phyloP scores from a whole-genome alignment of 1,140 invertebrate genomes.

The Lepidurus apus region DNA sequence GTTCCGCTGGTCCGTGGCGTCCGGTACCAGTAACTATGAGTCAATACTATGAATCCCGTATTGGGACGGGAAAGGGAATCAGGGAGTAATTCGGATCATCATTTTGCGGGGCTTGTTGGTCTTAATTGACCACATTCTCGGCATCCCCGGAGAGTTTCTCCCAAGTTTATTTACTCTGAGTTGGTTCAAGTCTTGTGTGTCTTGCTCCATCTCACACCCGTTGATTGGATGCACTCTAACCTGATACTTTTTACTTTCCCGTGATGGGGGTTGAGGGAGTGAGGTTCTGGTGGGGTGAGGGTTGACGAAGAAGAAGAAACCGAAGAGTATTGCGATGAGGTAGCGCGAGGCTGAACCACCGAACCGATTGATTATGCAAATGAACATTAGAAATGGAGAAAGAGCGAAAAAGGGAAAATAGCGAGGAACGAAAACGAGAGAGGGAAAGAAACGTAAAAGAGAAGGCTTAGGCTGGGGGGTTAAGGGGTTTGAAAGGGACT shows the following conservation, averaged over 20 bases:
- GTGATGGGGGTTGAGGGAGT: too few relatives aligned
- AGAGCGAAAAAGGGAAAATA: neutral
- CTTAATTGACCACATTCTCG: conserved; percentile 14
- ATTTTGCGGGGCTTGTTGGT: conserved; percentile 4
- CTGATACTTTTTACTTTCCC: neutral
- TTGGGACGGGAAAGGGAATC: neutral
- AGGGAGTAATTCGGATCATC: conserved; percentile 11
- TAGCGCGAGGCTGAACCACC: neutral
- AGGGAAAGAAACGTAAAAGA: neutral
- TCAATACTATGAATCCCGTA: neutral
- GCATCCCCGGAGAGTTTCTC: neutral
- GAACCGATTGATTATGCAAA: conserved; percentile 22
- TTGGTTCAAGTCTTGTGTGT: neutral
- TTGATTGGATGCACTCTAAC: neutral
- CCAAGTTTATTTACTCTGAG: neutral
- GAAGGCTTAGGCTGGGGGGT: neutral
- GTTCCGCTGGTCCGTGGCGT: too few relatives aligned
- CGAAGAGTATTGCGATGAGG: too few relatives aligned
- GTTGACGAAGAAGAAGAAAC: too few relatives aligned
- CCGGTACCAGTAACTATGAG: too few relatives aligned
- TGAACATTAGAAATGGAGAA: conserved; percentile 9
- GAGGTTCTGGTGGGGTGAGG: too few relatives aligned
- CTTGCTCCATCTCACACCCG: neutral
- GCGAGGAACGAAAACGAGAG: neutral
- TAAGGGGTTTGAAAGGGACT: neutral